Evolutionary conservation across 2,113 vertebrate genomes (phyloP), one percentile per base, ranked within the genome.

Genomic region (Zosterops lateralis): DNA sequence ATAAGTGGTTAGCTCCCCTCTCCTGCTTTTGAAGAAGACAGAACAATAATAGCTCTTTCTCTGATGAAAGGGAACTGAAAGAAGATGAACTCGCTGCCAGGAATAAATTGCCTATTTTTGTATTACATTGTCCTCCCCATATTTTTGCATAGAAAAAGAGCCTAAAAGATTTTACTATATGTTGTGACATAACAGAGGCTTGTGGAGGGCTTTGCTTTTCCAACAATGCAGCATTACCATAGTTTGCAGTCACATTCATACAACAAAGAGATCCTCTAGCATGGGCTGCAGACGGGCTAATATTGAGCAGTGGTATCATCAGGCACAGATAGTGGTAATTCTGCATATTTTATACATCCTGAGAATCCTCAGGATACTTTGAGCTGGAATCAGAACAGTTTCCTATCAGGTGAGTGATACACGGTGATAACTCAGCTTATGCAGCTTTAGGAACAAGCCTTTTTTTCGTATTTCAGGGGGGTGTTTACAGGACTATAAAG

Each of bases 21-120:
- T 87, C 50, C 84, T 83, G 93, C 89, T 83, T 95, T 60, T 92
- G 84, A 96, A 83, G 91, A 83, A 40, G 84, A 62, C 74, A 79
- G 89, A 92, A 89, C 74, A 75, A 94, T 87, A 84, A 81, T 34
- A 93, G 70, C 45, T 91, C 54, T 84, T 86, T 87, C 57, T 94
- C 74, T 82, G 66, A 84, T 85, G 75, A 89, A 95, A 93, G 32
- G 53, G 88, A 93, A 87, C 57, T 56, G 84, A 91, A 93, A 87
- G 80, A 89, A 82, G 89, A 89, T 67, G 84, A 95, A 93, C 87
- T 92, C 62, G 51, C 91, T 89, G 87, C 75, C 94, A 91, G 78
- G 81, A 92, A 97, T 83, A 95, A 95, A 95, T 93, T 89, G 74
- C 70, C 95, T 92, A 77, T 89, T 96, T 95, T 84, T 86, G 45